These are phyloP conservation scores for Alauda arvensis DNA, from an alignment of 2,797 vertebrate genomes.

Conservation along the genomic window DNA sequence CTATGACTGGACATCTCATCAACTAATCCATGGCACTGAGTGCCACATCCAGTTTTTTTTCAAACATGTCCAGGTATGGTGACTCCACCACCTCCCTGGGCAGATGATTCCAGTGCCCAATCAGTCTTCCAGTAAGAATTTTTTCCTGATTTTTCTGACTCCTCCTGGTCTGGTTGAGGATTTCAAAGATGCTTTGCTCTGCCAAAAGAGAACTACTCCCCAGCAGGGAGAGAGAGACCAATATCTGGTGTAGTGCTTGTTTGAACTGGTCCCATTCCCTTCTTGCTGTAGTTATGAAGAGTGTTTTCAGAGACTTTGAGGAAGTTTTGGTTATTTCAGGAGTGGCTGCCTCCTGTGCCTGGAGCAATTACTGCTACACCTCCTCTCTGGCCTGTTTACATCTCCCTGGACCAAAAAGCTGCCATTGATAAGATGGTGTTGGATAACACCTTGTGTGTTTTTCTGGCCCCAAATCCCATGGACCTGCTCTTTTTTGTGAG, in stretches of 20 bases:
- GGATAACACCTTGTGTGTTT: not conserved
- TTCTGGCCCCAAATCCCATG: not conserved
- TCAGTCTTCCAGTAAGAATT: no score
- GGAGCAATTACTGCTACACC: not conserved
- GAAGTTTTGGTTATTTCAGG: not conserved
- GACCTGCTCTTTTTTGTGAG: not conserved
- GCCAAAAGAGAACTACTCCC: not conserved
- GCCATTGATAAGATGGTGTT: not conserved
- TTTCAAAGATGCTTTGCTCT: not conserved
- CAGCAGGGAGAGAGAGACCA: not conserved
- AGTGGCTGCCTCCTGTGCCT: not conserved
- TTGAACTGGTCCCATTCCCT: not conserved
- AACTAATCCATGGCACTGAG: not conserved
- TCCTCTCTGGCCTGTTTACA: not conserved
- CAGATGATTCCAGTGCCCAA: not conserved
- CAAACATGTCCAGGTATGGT: not conserved
- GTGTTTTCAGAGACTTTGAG: not conserved
- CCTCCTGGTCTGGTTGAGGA: not conserved
- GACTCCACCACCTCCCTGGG: no score
- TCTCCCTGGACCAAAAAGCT: not conserved
- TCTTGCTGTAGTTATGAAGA: not conserved
- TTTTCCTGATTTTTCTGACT: not conserved
- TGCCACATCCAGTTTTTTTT: not conserved
- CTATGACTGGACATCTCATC: not conserved
- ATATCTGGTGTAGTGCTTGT: not conserved